Evolutionary conservation across 2,113 vertebrate genomes (phyloP).

Genomic region (Setophaga kirtlandii): DNA sequence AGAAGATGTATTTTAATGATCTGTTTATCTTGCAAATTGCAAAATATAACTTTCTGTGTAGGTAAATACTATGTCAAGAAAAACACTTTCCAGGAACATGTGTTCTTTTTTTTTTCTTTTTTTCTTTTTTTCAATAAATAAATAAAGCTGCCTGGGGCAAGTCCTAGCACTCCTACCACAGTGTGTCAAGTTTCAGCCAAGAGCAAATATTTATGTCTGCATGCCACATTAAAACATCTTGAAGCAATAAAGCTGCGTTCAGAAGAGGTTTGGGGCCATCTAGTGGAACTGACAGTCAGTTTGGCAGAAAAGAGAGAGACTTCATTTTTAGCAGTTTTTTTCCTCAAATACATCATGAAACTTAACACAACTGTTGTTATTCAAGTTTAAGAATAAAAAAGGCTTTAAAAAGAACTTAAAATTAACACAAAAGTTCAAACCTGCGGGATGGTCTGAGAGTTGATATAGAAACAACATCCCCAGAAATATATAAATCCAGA

Average conservation of each 20-base stretch:
- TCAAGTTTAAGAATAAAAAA: background rate
- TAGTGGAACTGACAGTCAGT: conserved; percentile 38
- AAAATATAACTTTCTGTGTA: background rate
- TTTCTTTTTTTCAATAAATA: background rate
- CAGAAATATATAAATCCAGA: background rate
- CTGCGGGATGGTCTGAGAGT: background rate
- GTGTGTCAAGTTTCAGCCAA: conserved; percentile 33
- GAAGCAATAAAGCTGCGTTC: background rate
- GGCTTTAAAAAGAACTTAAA: background rate
- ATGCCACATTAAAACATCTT: conserved; percentile 6
- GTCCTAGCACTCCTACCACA: background rate
- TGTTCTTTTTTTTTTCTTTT: no score
- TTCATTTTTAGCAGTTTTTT: background rate
- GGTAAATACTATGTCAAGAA: background rate
- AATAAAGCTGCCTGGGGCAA: background rate
- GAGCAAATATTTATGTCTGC: conserved; percentile 56
- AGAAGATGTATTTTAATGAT: background rate
- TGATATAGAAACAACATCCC: background rate
- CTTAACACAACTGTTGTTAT: background rate
- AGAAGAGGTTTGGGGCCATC: conserved; percentile 68
- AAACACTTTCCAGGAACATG: background rate
- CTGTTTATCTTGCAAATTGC: background rate
- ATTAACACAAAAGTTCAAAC: background rate
- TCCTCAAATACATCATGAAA: background rate
- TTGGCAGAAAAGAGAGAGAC: background rate